Evolutionary conservation across 2,797 vertebrate species (phyloP).

Genomic region (Falco peregrinus): DNA sequence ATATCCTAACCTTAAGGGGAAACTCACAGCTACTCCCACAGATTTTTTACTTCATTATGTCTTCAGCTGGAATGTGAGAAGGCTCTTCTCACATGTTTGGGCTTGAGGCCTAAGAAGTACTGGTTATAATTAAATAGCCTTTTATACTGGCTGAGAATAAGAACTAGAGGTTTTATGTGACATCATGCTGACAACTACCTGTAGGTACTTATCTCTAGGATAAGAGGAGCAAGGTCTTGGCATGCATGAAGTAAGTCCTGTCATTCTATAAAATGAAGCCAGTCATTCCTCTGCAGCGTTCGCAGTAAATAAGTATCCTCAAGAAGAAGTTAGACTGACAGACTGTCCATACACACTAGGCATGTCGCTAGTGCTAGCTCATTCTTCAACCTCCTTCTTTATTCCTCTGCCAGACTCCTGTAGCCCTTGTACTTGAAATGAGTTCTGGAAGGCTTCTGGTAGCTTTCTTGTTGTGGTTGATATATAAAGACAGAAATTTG

Average conservation of each 20-base stretch:
- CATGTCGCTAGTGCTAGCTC: not conserved
- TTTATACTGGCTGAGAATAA: not conserved
- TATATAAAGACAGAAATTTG: not conserved
- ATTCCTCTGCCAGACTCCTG: not conserved
- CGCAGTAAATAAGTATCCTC: not conserved
- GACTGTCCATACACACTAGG: too few relatives aligned
- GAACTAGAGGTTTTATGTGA: not conserved
- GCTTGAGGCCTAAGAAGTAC: not conserved
- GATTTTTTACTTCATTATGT: not conserved
- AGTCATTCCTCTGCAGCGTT: not conserved
- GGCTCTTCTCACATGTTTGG: not conserved
- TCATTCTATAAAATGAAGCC: not conserved
- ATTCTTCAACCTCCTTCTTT: not conserved
- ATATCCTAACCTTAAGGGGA: not conserved
- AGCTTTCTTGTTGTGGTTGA: not conserved
- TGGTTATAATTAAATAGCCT: not conserved
- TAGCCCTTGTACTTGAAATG: not conserved
- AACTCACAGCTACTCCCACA: not conserved
- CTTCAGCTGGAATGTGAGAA: not conserved
- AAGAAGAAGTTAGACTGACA: not conserved
- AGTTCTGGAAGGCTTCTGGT: not conserved
- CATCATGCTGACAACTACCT: not conserved
- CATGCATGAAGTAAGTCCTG: not conserved
- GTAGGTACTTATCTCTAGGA: not conserved
- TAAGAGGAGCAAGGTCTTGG: not conserved